A percentile compares a stretch with the other conserved stretches of the same genome.
Conservation (phyloP, 2,797 vertebrate species). For the Enteromius radiatus region DNA sequence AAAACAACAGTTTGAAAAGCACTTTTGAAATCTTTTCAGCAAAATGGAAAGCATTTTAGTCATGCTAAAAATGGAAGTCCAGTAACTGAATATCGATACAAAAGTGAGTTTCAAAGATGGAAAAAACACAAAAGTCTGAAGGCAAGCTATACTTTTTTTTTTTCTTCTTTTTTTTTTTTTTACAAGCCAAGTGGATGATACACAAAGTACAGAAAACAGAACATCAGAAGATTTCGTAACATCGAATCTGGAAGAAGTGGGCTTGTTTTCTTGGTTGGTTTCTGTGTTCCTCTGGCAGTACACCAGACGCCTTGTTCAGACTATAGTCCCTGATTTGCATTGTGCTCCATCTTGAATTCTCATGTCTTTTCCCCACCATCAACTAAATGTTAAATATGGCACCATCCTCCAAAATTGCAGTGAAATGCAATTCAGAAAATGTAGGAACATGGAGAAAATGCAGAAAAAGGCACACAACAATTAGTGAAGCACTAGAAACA, state of each 20-base stretch:
- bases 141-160: constrained; percentile 75
- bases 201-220: constrained; percentile 80
- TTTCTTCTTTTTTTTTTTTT: constrained; percentile 70
- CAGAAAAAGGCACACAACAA: constrained; percentile 85
- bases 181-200: constrained; percentile 83
- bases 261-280: constrained; percentile 63
- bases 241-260: constrained; percentile 77
- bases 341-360: constrained; percentile 70
- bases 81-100: constrained; percentile 79
- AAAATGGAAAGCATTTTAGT: constrained; percentile 75
- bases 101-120: constrained; percentile 82
- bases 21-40: constrained; percentile 78
- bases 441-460: constrained; percentile 73
- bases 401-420: constrained; percentile 73
- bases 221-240: constrained; percentile 70
- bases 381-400: constrained; percentile 68
- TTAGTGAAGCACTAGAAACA: constrained; percentile 73
- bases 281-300: constrained; percentile 75
- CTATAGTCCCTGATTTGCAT: constrained; percentile 76
- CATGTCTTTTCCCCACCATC: constrained; percentile 41
- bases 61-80: constrained; percentile 80
- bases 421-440: constrained; percentile 54
- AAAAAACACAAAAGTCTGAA: constrained; percentile 78
- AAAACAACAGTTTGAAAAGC: constrained; percentile 84
- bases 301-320: constrained; percentile 65